Evolutionary conservation across 2,113 vertebrate genomes (phyloP), one percentile per base, ranked within the genome.

Genomic region (Motacilla alba): DNA sequence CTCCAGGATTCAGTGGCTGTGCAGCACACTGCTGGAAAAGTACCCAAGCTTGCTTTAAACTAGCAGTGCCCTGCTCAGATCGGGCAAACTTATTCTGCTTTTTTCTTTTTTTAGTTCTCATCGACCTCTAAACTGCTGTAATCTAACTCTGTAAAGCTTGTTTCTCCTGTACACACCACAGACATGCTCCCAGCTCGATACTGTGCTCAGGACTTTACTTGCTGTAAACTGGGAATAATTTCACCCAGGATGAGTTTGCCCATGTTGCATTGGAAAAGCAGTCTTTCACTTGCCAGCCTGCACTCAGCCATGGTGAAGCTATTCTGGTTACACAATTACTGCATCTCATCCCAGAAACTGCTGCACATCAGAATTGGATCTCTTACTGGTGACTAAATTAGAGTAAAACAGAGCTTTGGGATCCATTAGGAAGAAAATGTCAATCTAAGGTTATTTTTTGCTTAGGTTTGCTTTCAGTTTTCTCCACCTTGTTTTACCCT

Each of bases 361-460:
- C 81, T 93, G 74, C 63, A 85, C 94, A 80, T 85, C 70, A 62
- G 62, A 83, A 94, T 49, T 3, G 1, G 39, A 82, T 50, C 91
- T 95, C 81, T 91, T 44, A 58, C 67, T 43, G 67, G 53, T 62
- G 67, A 73, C 87, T 69, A 87, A 95, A 93, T 94, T 55, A 73
- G 67, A 69, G 69, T 60, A 79, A 95, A 95, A 79, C 58, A 78
- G 90, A 88, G 77, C 87, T 94, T 94, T 91, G 95, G 80, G 87
- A 91, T 95, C 90, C 86, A 59, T 79, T 79, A 79, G 58, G 66
- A 85, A 79, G 50, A 73, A 76, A 94, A 78, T 83, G 82, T 95
- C 93, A 96, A 39, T 93, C 89, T 90, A 55, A 90, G 78, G 77
- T 87, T 94, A 87, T 95, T 97, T 95, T 95, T 94, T 90, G 62